phyloP scores from a whole-genome alignment of 1,140 invertebrate genomes.

The Nebria ingens region DNA sequence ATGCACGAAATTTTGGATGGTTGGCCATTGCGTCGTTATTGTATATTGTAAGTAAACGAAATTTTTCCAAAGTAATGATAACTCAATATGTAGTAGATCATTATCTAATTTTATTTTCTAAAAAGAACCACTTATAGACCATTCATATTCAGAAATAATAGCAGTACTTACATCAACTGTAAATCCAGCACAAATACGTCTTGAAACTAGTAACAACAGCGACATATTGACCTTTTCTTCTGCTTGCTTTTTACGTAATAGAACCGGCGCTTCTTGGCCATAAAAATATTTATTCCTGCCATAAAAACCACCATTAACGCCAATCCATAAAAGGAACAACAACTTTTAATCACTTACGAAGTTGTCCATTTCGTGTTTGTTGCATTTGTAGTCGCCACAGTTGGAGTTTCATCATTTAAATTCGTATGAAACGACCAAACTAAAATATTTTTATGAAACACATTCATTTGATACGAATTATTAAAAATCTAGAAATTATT shows the following conservation, averaged over 20 bases:
- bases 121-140: constrained; percentile 23
- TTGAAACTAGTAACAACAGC: constrained; percentile 59
- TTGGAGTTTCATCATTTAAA: background rate
- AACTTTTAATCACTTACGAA: constrained; percentile 26
- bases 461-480: constrained; percentile 43
- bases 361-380: constrained; percentile 34
- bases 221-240: constrained; percentile 54
- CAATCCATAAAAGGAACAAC: constrained; percentile 9
- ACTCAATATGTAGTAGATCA: constrained; percentile 50
- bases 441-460: constrained; percentile 62
- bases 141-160: constrained; percentile 12
- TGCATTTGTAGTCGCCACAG: background rate
- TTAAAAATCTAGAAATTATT: constrained; percentile 6
- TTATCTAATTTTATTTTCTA: constrained; percentile 43
- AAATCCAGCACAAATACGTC: constrained; percentile 71
- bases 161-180: constrained; percentile 49
- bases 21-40: constrained; percentile 49
- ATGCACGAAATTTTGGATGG: constrained; percentile 38
- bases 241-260: constrained; percentile 55
- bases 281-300: constrained; percentile 48
- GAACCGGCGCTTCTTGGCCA: constrained; percentile 40
- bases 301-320: constrained; percentile 17
- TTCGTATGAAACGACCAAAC: constrained; percentile 62
- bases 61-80: constrained; percentile 65
- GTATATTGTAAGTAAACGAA: constrained; percentile 63